Evolutionary conservation across 2,797 vertebrate species (phyloP), one percentile per base, ranked within the genome.

Genomic region (Myripristis murdjan): DNA sequence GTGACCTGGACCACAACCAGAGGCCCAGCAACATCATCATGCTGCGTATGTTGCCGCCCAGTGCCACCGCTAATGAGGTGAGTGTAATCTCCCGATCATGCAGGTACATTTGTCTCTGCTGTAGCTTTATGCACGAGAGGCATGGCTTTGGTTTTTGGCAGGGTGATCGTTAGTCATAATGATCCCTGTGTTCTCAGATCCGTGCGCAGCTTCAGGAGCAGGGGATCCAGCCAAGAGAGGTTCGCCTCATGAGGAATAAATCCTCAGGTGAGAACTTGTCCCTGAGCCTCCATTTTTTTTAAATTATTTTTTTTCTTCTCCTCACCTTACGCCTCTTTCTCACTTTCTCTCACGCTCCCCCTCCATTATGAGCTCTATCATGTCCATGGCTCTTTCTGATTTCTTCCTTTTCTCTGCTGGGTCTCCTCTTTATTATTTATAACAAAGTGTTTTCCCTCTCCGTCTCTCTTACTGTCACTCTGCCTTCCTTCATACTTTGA

Each of bases 21-120:
- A 95, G 95, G 33, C 96, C 96, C 82, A 97, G 97, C 91, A 97
- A 96, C 93, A 97, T 98, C 89, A 94, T 98, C 83, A 98, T 97
- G 97, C 94, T 97, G 69, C 94, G 97, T 60, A 97, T 97, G 96
- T 94, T 98, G 78, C 97, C 97, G 23, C 95, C 95, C 31, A 95
- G 94, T 37, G 96, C 95, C 78, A 96, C 96, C 0, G 93, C 96
- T 73, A 96, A 95, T 33, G 96, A 98, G 60, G 97, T 97, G 87
- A 43, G 91, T 83, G 67, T 37, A 41, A 5, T 20, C 20, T 9
- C 43, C 1, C n/a, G 43, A 1, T n/a, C 3, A 4, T 20, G 24
- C 55, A 28, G 55, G 41, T 23, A 14, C 41, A 0, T 60, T 56
- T 66, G 12, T 73, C 22, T 60, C 5, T 52, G 5, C 33, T 37